These are phyloP conservation scores for Petrolisthes manimaculis DNA, from an alignment of 2,888 invertebrate species.

Conservation along the genomic window DNA sequence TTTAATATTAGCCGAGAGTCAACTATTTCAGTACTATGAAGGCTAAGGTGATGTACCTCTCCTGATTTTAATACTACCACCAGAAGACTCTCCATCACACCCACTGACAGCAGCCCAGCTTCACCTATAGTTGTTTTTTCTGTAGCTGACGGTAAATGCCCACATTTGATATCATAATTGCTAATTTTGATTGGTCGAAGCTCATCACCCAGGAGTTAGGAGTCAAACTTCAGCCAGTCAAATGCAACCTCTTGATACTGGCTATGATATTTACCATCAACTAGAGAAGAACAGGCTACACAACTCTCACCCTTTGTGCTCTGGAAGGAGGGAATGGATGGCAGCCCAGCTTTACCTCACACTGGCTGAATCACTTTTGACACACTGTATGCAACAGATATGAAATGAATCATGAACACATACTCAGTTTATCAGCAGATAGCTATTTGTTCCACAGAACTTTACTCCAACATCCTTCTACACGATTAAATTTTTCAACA, in stretches of 20 bases:
- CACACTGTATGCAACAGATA: neutral
- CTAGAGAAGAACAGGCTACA: slow-evolving; percentile 3
- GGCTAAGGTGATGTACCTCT: too few species aligned
- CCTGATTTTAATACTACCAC: too few species aligned
- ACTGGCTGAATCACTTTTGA: slow-evolving; percentile 38
- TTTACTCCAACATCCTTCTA: too few species aligned
- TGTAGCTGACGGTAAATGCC: slow-evolving; percentile 5
- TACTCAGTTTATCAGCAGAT: neutral
- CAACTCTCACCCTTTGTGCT: slow-evolving; percentile 48
- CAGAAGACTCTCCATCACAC: too few species aligned
- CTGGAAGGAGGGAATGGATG: slow-evolving; percentile 61
- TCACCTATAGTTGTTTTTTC: neutral
- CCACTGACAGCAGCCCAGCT: too few species aligned
- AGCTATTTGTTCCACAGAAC: too few species aligned
- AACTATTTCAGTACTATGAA: too few species aligned
- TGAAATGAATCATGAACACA: too few species aligned
- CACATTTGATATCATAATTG: slow-evolving; percentile 2
- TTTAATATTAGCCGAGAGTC: too few species aligned
- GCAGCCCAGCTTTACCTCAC: slow-evolving; percentile 42
- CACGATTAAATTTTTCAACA: too few species aligned
- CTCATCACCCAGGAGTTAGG: slow-evolving; percentile 17
- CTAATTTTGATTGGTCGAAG: neutral
- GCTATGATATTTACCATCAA: neutral
- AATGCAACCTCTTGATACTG: too few species aligned
- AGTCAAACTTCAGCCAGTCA: too few species aligned